phyloP scores from a whole-genome alignment of 2,888 invertebrate species.

The Empis livida region DNA sequence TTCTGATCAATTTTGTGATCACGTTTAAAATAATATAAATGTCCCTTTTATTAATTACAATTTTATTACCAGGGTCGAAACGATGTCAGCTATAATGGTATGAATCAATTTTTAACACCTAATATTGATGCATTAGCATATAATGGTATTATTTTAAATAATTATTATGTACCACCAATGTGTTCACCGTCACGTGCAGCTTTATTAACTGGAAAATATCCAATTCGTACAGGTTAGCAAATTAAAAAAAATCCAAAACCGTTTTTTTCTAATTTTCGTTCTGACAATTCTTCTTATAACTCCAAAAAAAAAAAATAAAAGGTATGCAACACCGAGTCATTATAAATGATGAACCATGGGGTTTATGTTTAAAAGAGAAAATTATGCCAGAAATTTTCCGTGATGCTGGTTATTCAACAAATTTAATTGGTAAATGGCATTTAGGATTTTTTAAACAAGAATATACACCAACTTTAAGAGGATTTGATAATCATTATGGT shows the following conservation, averaged over 20 bases:
- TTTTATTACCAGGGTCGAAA: conserved; percentile 73
- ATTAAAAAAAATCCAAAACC: not conserved
- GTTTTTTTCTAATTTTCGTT: not conserved
- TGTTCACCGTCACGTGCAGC: conserved; percentile 78
- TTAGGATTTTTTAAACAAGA: conserved; percentile 56
- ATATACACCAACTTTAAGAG: conserved; percentile 54
- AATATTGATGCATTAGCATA: conserved; percentile 80
- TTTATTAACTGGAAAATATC: conserved; percentile 74
- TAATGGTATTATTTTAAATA: conserved; percentile 71
- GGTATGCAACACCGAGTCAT: conserved; percentile 65
- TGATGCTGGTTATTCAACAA: conserved; percentile 64
- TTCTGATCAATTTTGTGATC: no score
- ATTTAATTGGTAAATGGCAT: conserved; percentile 86
- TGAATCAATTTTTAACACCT: conserved; percentile 77
- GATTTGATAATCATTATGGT: conserved; percentile 72
- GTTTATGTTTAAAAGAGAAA: conserved; percentile 55
- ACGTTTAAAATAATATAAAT: no score
- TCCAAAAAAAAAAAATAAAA: no score
- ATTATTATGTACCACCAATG: conserved; percentile 64
- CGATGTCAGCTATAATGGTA: conserved; percentile 83
- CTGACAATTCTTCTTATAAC: no score
- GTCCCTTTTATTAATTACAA: no score
- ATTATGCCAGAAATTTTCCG: conserved; percentile 55
- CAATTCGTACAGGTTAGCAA: conserved; percentile 54
- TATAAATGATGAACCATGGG: conserved; percentile 53